A percentile compares a stretch with the other conserved stretches of the same genome.
Evolutionary conservation across 2,797 vertebrate species (phyloP).

Genomic region (Cossypha heuglini): DNA sequence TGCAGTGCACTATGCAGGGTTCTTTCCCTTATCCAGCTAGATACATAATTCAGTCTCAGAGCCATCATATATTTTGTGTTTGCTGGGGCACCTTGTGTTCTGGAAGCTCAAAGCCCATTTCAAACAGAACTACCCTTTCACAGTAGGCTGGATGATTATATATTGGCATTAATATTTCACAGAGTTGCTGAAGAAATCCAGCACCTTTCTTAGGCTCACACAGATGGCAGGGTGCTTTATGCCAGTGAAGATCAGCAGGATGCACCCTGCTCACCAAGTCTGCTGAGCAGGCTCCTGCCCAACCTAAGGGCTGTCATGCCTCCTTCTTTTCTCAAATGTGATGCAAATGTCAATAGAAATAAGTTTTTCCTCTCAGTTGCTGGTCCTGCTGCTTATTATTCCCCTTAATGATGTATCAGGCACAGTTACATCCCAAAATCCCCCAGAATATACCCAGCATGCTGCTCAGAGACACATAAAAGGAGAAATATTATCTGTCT

Average conservation of each 20-base stretch:
- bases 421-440: neutral
- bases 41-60: neutral
- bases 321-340: neutral
- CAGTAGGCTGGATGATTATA: neutral
- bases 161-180: neutral
- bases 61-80: neutral
- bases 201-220: neutral
- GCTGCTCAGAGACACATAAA: neutral
- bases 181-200: neutral
- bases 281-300: neutral
- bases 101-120: neutral
- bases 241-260: neutral
- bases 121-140: neutral
- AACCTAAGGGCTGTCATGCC: neutral
- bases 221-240: accelerated
- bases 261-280: accelerated
- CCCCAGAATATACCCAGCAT: neutral
- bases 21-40: neutral
- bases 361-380: neutral
- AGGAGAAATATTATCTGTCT: neutral
- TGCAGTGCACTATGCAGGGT: neutral
- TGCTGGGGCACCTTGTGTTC: neutral
- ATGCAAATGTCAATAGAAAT: neutral
- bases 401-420: neutral
- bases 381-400: neutral